Evolutionary conservation across 2,888 invertebrate genomes (phyloP).

Genomic region (Phorcus lineatus): DNA sequence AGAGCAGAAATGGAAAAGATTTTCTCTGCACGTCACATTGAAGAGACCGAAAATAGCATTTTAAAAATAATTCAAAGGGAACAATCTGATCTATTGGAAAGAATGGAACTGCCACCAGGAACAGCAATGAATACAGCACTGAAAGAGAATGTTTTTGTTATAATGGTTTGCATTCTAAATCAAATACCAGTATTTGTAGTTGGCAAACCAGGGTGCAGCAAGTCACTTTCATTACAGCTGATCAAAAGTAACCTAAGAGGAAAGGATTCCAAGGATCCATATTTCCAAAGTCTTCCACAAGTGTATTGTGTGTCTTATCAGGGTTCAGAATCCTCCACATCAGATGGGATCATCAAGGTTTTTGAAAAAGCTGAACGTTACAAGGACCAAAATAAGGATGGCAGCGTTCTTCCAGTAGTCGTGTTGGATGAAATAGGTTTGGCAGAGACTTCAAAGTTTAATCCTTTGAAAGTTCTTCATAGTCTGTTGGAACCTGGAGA

Average conservation of each 20-base stretch:
- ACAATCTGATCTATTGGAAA: constrained; percentile 49
- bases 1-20: background rate
- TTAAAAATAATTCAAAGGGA: constrained; percentile 42
- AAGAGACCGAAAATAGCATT: constrained; percentile 29
- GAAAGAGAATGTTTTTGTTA: constrained; percentile 59
- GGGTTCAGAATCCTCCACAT: constrained; percentile 62
- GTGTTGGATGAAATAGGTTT: constrained; percentile 65
- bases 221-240: constrained; percentile 57
- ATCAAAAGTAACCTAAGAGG: constrained; percentile 57
- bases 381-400: constrained; percentile 41
- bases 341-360: constrained; percentile 60
- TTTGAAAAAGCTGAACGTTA: constrained; percentile 59
- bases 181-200: constrained; percentile 58
- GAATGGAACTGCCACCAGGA: constrained; percentile 54
- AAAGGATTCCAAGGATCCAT: constrained; percentile 51
- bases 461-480: constrained; percentile 64
- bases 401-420: constrained; percentile 56
- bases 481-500: constrained; percentile 55
- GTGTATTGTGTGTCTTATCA: constrained; percentile 58
- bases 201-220: constrained; percentile 62
- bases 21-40: background rate
- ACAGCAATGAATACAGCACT: constrained; percentile 56
- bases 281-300: constrained; percentile 50
- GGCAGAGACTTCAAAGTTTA: constrained; percentile 60
- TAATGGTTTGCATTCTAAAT: constrained; percentile 55